Evolutionary conservation across 2,113 vertebrate genomes (phyloP).

Genomic region (Dasyurus viverrinus): DNA sequence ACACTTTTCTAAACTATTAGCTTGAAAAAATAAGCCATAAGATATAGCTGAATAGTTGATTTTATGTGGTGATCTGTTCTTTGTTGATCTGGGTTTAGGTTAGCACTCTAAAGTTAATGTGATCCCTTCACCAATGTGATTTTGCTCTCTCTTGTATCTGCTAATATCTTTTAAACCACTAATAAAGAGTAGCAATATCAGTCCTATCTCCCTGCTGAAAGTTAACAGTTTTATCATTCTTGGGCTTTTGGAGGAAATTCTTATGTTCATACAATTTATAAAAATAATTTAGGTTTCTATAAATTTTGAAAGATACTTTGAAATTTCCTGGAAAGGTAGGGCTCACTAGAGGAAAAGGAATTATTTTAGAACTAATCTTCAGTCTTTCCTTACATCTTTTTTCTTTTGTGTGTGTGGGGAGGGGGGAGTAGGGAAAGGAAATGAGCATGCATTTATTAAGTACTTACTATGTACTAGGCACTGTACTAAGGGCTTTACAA

Average conservation of each 20-base stretch:
- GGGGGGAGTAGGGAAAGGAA: background rate
- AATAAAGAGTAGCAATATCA: background rate
- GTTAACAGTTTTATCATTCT: background rate
- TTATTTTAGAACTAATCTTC: background rate
- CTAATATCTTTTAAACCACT: background rate
- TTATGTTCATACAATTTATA: background rate
- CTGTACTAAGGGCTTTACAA: background rate
- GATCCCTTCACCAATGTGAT: background rate
- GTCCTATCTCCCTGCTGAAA: background rate
- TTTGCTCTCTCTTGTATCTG: background rate
- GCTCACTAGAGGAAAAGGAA: background rate
- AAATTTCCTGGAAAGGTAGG: background rate
- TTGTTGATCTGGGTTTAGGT: background rate
- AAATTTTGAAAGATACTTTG: background rate
- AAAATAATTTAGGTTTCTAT: background rate
- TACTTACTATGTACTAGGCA: background rate
- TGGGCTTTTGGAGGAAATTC: background rate
- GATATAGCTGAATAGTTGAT: background rate
- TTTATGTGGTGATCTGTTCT: too few species aligned
- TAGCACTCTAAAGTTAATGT: too few species aligned
- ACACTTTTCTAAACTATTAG: background rate
- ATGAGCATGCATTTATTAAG: background rate
- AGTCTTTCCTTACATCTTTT: background rate
- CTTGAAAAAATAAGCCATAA: background rate
- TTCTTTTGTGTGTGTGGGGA: background rate